Evolutionary conservation across 2,113 vertebrate species (phyloP), one percentile per base, ranked within the genome.

Genomic region (Actinemys pallida): DNA sequence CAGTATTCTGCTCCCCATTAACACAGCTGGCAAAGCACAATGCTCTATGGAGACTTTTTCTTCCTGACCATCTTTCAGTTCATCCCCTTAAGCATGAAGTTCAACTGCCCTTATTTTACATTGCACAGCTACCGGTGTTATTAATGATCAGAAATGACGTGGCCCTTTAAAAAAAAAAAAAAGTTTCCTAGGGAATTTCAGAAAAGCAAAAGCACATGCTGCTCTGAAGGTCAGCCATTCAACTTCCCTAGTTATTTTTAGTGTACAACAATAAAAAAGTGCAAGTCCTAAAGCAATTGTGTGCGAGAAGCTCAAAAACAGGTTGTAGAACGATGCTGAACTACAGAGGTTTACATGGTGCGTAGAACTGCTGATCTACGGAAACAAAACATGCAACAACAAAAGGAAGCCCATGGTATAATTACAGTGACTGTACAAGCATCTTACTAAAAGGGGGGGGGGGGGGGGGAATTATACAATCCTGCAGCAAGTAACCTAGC

Each of bases 301-400:
- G n/a, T 65, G 52, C 24, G 1, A 52, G 79, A 72, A 75, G 31
- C 53, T 88, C 50, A 90, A 86, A 86, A 76, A 14, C 39, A 10
- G 29, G 11, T 25, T 94, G 25, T 39, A 91, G 87, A 90, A 85
- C 10, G 78, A 87, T 9, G 22, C 57, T 93, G 79, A 94, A 91
- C n/a, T n/a, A 5, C 31, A 89, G 24, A 49, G 11, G 35, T 78
- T 93, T 57, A 86, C 22, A 50, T 2, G 2, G 29, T 6, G 17
- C 13, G 2, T 20, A 94, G 79, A 96, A 86, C 35, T 75, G 50
- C 65, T 87, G 19, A 93, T 54, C 50, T 22, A 79, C 27, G 57
- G 52, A 89, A 91, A 96, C 10, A 11, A 93, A 90, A 42, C 13
- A 90, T 78, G 24, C 27, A 91, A 79, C 62, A 90, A 89, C 84